These are phyloP conservation scores for Corythornis leucogaster DNA, from an alignment of 2,797 vertebrate genomes.

Conservation along the genomic window DNA sequence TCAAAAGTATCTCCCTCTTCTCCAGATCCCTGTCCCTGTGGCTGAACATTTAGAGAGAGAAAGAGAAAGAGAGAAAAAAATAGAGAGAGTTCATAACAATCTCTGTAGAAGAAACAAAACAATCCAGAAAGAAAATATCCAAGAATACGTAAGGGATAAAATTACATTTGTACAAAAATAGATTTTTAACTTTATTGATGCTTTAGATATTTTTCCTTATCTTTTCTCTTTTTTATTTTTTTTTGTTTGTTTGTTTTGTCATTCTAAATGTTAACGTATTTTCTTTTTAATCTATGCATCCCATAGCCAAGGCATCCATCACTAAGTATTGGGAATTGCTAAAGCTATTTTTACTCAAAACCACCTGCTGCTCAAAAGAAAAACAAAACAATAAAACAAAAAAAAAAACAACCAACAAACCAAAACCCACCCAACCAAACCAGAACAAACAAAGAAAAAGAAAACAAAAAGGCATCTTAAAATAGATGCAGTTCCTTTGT, in stretches of 20 bases:
- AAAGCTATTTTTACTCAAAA: slow-evolving; percentile 53
- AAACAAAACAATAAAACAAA: not conserved
- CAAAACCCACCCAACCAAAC: not conserved
- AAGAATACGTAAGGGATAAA: slow-evolving; percentile 89
- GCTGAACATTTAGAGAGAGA: slow-evolving; percentile 71
- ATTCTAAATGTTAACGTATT: slow-evolving; percentile 29
- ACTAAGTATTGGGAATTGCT: slow-evolving; percentile 47
- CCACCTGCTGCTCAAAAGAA: not conserved
- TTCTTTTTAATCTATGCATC: not conserved
- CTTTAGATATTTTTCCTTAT: slow-evolving; percentile 80
- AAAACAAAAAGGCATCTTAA: slow-evolving; percentile 75
- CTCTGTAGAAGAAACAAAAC: slow-evolving; percentile 77
- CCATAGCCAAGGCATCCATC: slow-evolving; percentile 71
- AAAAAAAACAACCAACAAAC: not conserved
- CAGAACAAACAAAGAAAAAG: not conserved
- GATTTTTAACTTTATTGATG: slow-evolving; percentile 85
- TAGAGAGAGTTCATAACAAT: slow-evolving; percentile 75
- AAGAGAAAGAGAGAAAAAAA: not conserved
- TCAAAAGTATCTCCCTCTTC: slow-evolving; percentile 18
- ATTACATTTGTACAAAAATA: slow-evolving; percentile 99
- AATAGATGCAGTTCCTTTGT: slow-evolving; percentile 79
- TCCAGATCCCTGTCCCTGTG: slow-evolving; percentile 18
- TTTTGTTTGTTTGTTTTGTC: not conserved
- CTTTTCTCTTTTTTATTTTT: slow-evolving; percentile 21
- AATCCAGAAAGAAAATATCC: slow-evolving; percentile 70